These are phyloP conservation scores for Actinostola sp. DNA, from an alignment of 92 coral and sea anemone genomes.

Conservation along the genomic window DNA sequence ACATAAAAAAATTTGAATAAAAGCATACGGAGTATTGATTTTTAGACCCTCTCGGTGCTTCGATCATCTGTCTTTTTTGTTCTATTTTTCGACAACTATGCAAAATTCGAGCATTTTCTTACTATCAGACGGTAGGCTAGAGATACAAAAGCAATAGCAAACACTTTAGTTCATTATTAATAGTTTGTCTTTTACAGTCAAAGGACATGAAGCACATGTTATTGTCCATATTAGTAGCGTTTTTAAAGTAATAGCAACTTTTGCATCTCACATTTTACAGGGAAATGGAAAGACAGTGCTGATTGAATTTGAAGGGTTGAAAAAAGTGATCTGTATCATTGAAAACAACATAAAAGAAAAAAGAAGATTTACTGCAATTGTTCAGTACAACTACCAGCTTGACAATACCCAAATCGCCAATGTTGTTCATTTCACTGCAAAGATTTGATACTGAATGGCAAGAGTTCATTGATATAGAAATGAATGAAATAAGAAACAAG, in stretches of 20 bases:
- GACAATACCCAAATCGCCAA: slow-evolving; percentile 1
- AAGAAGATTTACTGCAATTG: not conserved
- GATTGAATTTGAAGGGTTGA: not conserved
- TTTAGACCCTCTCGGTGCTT: too few relatives aligned
- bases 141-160: too few relatives aligned
- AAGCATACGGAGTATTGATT: too few relatives aligned
- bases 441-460: slow-evolving; percentile 18
- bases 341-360: not conserved
- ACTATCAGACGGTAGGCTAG: too few relatives aligned
- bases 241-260: not conserved
- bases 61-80: too few relatives aligned
- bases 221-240: not conserved
- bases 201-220: too few relatives aligned
- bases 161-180: too few relatives aligned
- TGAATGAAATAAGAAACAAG: slow-evolving; percentile 3
- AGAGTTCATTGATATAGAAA: slow-evolving; percentile 11
- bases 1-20: too few relatives aligned
- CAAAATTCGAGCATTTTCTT: too few relatives aligned
- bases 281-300: not conserved
- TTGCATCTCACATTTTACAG: not conserved
- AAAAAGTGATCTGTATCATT: not conserved
- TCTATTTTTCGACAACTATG: too few relatives aligned
- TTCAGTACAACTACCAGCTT: not conserved
- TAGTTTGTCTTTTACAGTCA: too few relatives aligned
- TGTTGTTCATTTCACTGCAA: not conserved